Evolutionary conservation across 2,888 invertebrate species (phyloP).

Genomic region (Biston betularia): DNA sequence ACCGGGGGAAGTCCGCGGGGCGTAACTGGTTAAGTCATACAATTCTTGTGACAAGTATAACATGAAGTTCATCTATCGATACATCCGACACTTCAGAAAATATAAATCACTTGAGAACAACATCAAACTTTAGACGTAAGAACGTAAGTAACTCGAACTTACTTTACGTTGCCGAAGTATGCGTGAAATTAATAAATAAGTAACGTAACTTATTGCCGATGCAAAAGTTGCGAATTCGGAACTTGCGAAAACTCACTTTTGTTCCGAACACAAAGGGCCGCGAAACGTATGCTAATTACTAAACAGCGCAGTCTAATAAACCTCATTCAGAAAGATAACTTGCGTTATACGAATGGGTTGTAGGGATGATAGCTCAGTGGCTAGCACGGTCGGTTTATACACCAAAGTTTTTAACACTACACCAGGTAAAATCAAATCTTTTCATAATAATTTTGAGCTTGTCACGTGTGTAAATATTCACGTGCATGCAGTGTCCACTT

Average conservation of each 20-base stretch:
- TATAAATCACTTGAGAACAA: slow-evolving; percentile 8
- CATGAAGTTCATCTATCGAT: neutral
- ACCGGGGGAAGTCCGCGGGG: neutral
- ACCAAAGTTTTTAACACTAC: too few species aligned
- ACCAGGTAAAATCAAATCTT: too few species aligned
- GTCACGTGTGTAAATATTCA: too few species aligned
- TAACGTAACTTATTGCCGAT: slow-evolving; percentile 50
- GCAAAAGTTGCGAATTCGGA: slow-evolving; percentile 49
- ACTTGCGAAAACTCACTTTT: slow-evolving; percentile 52
- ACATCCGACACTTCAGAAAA: slow-evolving; percentile 4
- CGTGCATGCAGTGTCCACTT: too few species aligned
- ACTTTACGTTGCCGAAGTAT: slow-evolving; percentile 14
- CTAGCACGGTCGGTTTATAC: neutral
- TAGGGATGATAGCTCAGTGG: too few species aligned
- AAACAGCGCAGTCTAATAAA: slow-evolving; percentile 31
- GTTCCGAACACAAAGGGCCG: slow-evolving; percentile 55
- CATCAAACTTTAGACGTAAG: slow-evolving; percentile 12
- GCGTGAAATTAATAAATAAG: slow-evolving; percentile 42
- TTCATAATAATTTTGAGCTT: too few species aligned
- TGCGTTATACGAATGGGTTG: too few species aligned
- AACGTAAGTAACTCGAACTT: slow-evolving; percentile 10
- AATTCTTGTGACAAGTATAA: neutral
- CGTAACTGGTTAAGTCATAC: neutral
- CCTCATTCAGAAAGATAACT: neutral
- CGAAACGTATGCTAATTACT: slow-evolving; percentile 61